Percentiles rank a stretch among this genome's conserved stretches.
These are phyloP conservation scores for Catocala sponsa DNA, from an alignment of 2,888 invertebrate genomes.

Conservation along the genomic window DNA sequence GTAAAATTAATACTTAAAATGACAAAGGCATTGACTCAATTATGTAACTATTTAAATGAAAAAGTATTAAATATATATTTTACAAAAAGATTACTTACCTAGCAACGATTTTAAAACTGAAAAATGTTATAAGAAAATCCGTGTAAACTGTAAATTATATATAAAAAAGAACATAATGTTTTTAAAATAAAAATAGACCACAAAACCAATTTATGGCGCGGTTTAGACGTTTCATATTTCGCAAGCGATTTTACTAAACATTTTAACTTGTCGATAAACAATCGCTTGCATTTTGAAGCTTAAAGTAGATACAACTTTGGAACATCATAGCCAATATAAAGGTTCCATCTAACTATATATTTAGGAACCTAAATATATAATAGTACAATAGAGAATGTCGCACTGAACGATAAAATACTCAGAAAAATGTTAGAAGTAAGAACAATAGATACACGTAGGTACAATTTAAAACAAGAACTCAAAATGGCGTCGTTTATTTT, in stretches of 20 bases:
- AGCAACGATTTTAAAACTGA: too few relatives aligned
- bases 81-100: too few relatives aligned
- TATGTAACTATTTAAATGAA: too few relatives aligned
- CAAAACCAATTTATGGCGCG: neutral
- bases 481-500: neutral
- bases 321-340: slow-evolving; percentile 79
- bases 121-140: neutral
- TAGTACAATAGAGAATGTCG: slow-evolving; percentile 41
- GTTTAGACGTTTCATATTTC: too few relatives aligned
- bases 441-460: slow-evolving; percentile 7
- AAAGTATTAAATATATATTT: neutral
- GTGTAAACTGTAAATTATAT: slow-evolving; percentile 7
- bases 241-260: neutral
- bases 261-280: neutral
- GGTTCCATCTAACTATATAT: slow-evolving; percentile 75
- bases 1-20: too few relatives aligned
- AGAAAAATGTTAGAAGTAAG: slow-evolving; percentile 22
- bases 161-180: neutral
- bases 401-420: neutral
- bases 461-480: slow-evolving; percentile 25
- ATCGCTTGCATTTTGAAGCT: slow-evolving; percentile 5
- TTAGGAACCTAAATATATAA: slow-evolving; percentile 77
- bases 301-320: slow-evolving; percentile 67
- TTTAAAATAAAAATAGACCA: neutral
- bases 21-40: too few relatives aligned